A percentile compares a stretch with the other conserved stretches of the same genome.
These are phyloP conservation scores for Bubo scandiacus DNA, from an alignment of 2,113 vertebrate genomes.

Conservation along the genomic window DNA sequence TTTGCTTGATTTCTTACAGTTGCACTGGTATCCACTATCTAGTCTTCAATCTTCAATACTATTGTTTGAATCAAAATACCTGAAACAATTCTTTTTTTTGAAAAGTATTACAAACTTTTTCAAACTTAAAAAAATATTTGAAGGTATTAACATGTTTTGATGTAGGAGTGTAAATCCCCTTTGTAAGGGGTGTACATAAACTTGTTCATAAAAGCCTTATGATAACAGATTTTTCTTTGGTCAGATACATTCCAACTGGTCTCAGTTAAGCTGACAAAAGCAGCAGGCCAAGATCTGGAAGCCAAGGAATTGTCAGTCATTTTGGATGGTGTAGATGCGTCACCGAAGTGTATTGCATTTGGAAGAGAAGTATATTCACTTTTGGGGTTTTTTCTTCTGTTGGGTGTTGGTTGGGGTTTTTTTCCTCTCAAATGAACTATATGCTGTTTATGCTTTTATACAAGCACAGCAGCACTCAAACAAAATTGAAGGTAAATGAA, in stretches of 20 bases:
- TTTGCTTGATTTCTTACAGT: background rate
- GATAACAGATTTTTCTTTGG: background rate
- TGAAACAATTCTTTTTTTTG: background rate
- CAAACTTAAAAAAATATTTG: background rate
- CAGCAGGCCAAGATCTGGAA: constrained; percentile 79
- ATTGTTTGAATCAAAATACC: background rate
- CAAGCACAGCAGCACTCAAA: background rate
- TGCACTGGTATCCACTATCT: background rate
- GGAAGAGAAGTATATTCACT: constrained; percentile 81
- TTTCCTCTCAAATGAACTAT: background rate
- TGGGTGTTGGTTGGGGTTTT: background rate
- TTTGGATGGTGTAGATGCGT: constrained; percentile 74
- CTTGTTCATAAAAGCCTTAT: background rate
- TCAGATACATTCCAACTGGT: constrained; percentile 86
- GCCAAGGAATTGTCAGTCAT: constrained; percentile 77
- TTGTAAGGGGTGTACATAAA: background rate
- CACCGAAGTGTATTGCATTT: constrained; percentile 76
- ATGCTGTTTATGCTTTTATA: background rate
- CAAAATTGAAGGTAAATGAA: background rate
- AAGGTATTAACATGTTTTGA: background rate
- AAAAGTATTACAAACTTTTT: background rate
- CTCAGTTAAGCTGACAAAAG: constrained; percentile 81
- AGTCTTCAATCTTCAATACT: background rate
- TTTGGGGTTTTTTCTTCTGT: background rate
- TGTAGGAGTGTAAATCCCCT: background rate